Base-by-base conservation (phyloP, 35 echinoderm and acorn worm genomes). In the Stichopus chloronotus region DNA sequence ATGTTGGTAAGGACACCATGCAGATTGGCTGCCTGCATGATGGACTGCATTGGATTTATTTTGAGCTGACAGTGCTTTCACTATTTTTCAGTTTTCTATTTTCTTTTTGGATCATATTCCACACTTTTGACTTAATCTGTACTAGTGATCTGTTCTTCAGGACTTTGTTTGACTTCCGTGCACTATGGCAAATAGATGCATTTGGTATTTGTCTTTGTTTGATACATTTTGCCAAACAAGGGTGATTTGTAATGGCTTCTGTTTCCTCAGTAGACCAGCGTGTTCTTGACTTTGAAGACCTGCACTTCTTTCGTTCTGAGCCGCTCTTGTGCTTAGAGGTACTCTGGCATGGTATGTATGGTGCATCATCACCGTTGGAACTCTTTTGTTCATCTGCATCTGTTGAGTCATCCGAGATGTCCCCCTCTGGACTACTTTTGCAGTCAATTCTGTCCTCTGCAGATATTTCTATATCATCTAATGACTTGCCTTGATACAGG, bases 61-160 rank as follows among this genome's bases (percentile, higher is more conserved):
- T n/a, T n/a, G n/a, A n/a, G n/a, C n/a, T n/a, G n/a, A n/a, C n/a
- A n/a, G n/a, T n/a, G n/a, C n/a, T n/a, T n/a, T n/a, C n/a, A n/a
- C n/a, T n/a, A n/a, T n/a, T n/a, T n/a, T n/a, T n/a, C n/a, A n/a
- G n/a, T n/a, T n/a, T 56, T 82, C 24, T 30, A 17, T 21, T 52
- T 5, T 56, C 17, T 82, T 25, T 82, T 82, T 82, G 79, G 22
- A 82, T 82, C 6, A 82, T 7, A 21, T 82, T 82, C 79, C 79
- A 82, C 24, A 82, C 79, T 17, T 82, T 82, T 82, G 20, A 82
- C 24, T 82, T 82, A 12, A 82, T 25, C 22, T 82, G 79, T n/a
- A 82, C 79, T 9, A 82, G 7, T 25, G 79, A 17, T 25, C 20
- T 52, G 12, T 6, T 25, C 17, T 6, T 9, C 7, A 82, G 17